phyloP scores from a whole-genome alignment of 2,888 invertebrate genomes.

The Melipona bicolor region DNA sequence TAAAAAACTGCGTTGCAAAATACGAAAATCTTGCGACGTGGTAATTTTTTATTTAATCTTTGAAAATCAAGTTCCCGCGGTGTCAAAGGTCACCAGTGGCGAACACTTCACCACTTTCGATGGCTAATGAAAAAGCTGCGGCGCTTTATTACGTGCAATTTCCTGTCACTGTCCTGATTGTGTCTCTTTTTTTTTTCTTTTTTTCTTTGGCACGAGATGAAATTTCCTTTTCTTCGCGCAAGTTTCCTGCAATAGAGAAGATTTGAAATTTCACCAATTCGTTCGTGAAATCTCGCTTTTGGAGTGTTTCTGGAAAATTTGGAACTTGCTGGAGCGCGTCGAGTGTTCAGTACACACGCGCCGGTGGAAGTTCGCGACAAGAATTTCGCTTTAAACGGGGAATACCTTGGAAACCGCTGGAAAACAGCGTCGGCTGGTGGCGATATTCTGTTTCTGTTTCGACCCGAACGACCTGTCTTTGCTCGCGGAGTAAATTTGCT shows the following conservation, averaged over 20 bases:
- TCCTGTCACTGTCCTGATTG: neutral
- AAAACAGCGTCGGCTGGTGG: neutral
- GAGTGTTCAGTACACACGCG: neutral
- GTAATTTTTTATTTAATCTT: no score
- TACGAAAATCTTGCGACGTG: no score
- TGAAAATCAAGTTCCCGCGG: no score
- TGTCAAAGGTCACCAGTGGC: no score
- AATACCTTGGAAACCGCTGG: neutral
- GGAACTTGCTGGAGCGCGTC: neutral
- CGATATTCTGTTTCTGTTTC: constrained; percentile 11
- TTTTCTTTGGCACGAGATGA: neutral
- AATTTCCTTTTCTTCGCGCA: no score
- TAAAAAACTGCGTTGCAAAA: no score
- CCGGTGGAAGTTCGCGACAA: neutral
- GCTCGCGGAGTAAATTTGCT: neutral
- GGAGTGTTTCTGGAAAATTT: neutral
- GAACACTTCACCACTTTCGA: no score
- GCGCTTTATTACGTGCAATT: neutral
- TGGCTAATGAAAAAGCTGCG: neutral
- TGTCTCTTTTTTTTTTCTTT: neutral
- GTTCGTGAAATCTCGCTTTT: no score
- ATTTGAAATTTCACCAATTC: no score
- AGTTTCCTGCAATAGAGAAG: no score
- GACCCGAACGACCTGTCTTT: constrained; percentile 3
- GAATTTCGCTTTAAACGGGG: neutral